Evolutionary conservation across 2,113 vertebrate species (phyloP).

Genomic region (Pelusios castaneus): DNA sequence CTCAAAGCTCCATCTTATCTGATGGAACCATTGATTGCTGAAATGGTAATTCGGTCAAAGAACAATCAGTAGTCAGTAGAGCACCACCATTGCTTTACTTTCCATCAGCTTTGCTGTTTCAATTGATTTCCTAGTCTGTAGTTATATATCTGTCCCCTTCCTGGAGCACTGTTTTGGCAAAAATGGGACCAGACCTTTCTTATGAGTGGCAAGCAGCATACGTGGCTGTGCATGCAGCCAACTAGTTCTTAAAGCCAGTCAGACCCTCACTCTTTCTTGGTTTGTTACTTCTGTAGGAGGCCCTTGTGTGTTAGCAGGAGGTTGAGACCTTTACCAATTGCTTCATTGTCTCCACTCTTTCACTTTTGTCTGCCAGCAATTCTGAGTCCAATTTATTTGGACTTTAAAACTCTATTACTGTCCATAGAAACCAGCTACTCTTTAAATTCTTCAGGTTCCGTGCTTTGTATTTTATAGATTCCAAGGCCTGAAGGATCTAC

Average conservation of each 20-base stretch:
- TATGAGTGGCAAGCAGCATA: background rate
- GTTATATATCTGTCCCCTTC: background rate
- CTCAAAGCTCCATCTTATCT: background rate
- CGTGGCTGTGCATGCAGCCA: background rate
- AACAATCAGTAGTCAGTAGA: background rate
- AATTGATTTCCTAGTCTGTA: background rate
- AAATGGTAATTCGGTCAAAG: background rate
- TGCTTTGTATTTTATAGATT: background rate
- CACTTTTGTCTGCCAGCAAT: background rate
- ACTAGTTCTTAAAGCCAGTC: accelerated
- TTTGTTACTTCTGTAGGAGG: background rate
- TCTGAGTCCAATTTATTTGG: background rate
- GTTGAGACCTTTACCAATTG: background rate
- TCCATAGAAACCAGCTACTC: background rate
- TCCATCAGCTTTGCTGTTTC: background rate
- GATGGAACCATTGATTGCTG: background rate
- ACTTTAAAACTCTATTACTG: accelerated
- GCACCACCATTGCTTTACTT: accelerated
- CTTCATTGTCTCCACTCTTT: background rate
- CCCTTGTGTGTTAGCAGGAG: background rate
- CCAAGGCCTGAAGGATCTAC: background rate
- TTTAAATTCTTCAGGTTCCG: background rate
- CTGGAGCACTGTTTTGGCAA: accelerated
- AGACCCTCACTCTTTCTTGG: background rate
- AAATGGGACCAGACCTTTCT: background rate